Conservation (phyloP, 2,113 vertebrate genomes). For the Seriola quinqueradiata region DNA sequence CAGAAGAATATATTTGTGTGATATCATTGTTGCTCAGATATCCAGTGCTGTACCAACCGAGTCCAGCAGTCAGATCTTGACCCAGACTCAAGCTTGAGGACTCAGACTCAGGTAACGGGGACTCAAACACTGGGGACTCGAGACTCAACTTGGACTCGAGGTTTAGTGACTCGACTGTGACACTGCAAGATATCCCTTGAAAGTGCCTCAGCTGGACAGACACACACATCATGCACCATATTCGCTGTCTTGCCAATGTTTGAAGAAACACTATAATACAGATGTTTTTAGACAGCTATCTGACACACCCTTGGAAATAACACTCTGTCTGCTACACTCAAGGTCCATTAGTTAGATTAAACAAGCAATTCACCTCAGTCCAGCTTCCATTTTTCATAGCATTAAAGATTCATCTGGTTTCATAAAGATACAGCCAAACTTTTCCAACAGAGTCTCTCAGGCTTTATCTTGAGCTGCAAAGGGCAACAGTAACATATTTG, state of each 20-base stretch:
- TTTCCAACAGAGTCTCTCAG: constrained; percentile 19
- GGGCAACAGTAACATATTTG: constrained; percentile 61
- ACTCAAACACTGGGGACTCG: too few relatives aligned
- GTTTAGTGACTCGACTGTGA: too few relatives aligned
- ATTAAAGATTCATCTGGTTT: constrained; percentile 23
- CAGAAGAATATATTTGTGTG: not conserved
- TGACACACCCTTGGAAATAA: constrained; percentile 58
- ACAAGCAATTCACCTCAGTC: constrained; percentile 27
- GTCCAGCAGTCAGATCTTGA: too few relatives aligned
- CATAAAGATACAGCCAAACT: constrained; percentile 1
- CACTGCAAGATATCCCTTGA: not conserved
- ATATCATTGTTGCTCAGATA: constrained; percentile 15
- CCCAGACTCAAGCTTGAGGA: too few relatives aligned
- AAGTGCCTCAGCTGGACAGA: constrained; percentile 5
- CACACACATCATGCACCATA: not conserved
- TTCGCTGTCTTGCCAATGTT: constrained; percentile 32
- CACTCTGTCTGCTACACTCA: constrained; percentile 13
- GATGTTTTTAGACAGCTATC: constrained; percentile 59
- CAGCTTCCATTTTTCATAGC: constrained; percentile 40
- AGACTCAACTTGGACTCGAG: too few relatives aligned
- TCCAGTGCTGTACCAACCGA: not conserved
- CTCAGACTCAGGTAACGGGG: too few relatives aligned
- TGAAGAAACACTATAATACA: constrained; percentile 46
- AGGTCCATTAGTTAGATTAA: constrained; percentile 30
- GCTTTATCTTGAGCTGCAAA: constrained; percentile 22